phyloP scores from a whole-genome alignment of 30 jellyfish, hydroid and myxozoan genomes.

The Turritopsis rubra region DNA sequence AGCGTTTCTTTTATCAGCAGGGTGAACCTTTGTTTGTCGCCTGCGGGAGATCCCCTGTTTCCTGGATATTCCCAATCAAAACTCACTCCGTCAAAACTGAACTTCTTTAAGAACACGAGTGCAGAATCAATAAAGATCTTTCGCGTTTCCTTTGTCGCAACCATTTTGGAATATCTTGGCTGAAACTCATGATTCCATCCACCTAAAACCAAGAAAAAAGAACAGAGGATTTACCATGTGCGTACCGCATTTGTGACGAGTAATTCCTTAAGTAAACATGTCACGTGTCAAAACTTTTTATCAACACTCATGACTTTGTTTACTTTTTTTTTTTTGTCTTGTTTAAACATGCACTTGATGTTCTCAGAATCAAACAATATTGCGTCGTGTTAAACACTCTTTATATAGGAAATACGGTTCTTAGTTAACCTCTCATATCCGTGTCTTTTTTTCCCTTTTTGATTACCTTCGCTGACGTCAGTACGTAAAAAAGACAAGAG shows the following conservation, averaged over 20 bases:
- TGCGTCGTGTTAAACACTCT: background rate
- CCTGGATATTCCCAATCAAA: conserved; percentile 98
- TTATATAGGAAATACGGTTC: too few species aligned
- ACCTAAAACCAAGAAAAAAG: conserved; percentile 18
- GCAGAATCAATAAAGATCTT: conserved; percentile 72
- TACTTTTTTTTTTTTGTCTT: background rate
- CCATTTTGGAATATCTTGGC: conserved; percentile 78
- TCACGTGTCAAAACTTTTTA: background rate
- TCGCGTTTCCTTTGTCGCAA: conserved; percentile 80
- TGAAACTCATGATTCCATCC: conserved; percentile 88
- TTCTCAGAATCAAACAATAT: background rate
- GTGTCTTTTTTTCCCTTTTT: too few species aligned
- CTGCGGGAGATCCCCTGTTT: conserved; percentile 85
- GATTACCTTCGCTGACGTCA: too few species aligned
- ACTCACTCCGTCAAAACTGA: conserved; percentile 77
- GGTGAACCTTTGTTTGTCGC: conserved; percentile 77
- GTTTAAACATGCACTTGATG: background rate
- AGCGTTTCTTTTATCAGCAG: conserved; percentile 49
- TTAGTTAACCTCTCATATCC: too few species aligned
- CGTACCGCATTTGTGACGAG: background rate
- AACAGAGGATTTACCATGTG: background rate
- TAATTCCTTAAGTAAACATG: background rate
- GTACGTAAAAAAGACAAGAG: too few species aligned
- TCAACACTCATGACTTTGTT: background rate
- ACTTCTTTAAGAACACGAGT: conserved; percentile 48